Evolutionary conservation across 2,797 vertebrate species (phyloP), one percentile per base, ranked within the genome.

Genomic region (Phrynocephalus vlangalii): DNA sequence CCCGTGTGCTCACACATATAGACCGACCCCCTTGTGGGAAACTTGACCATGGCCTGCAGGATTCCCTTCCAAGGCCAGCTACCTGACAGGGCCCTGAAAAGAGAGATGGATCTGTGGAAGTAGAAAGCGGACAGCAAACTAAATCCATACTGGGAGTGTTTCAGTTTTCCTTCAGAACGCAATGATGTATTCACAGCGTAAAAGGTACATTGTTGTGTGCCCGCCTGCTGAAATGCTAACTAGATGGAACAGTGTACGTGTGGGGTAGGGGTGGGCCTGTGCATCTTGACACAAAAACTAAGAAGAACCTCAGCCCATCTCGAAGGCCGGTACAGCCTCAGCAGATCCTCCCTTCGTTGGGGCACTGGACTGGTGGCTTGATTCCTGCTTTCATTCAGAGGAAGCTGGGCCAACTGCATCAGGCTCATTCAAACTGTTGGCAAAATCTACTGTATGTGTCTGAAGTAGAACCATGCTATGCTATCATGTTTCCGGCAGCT

Each of bases 1-100:
- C 89, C 83, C 86, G 22, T 1, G 10, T 28, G 20, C 16, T 1
- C 28, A 20, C 24, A 24, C 60, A 5, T 56, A 56, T 15, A 73
- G 78, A 0, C 89, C 63, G 1, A 82, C 85, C 60, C 44, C 72
- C 67, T 6, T 71, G 83, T 76, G 10, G 50, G 81, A 84, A 70
- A 15, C 38, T 0, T n/a, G 13, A 85, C 85, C 91, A 30, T 87
- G 2, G 83, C 91, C 87, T 63, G 56, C 87, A 87, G 73, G 87
- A 71, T 87, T 22, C 0, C 1, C 38, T 0, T 28, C 0, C 0
- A 79, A 82, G 71, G 91, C 80, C 68, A 1, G 3, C 0, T 4
- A 60, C 1, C 33, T 26, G 82, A 73, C 87, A 60, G 63, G 30
- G 30, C 56, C 56, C 6, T 18, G 44, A 56, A n/a, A 38, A 81